Evolutionary conservation across 2,113 vertebrate genomes (phyloP).

Genomic region (Cyphomyrus discorhynchus): DNA sequence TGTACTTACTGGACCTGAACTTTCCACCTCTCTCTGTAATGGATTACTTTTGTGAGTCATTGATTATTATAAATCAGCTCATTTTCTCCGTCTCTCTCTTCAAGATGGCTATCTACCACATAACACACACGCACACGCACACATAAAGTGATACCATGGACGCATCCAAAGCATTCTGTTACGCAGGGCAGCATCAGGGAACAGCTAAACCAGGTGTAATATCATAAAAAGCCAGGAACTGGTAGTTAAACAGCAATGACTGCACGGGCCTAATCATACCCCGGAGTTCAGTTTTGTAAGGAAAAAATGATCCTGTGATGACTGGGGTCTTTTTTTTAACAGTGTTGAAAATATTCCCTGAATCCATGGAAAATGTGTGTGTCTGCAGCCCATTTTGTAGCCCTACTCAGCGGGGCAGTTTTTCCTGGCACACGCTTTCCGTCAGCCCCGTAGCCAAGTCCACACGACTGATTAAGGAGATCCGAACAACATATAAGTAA

Average conservation of each 20-base stretch:
- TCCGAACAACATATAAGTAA: neutral
- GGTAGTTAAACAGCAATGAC: neutral
- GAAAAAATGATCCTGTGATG: neutral
- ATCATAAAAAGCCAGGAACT: neutral
- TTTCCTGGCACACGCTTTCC: neutral
- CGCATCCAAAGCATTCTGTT: neutral
- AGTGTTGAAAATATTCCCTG: neutral
- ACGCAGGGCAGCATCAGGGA: neutral
- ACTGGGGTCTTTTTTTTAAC: neutral
- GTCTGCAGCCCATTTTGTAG: neutral
- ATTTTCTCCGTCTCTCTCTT: neutral
- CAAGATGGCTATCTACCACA: neutral
- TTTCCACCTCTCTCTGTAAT: no score
- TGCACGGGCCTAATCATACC: neutral
- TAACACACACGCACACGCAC: neutral
- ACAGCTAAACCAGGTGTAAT: neutral
- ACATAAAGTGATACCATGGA: neutral
- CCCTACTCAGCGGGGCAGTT: neutral
- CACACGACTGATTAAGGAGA: neutral
- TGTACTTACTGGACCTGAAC: no score
- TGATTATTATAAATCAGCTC: neutral
- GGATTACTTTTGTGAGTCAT: no score
- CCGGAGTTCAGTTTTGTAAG: no score
- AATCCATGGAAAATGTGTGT: neutral
- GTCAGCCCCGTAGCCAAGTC: neutral